A percentile compares a stretch with the other conserved stretches of the same genome.
Conservation (phyloP, 2,888 invertebrate genomes). For the Blastobasis lacticolella region DNA sequence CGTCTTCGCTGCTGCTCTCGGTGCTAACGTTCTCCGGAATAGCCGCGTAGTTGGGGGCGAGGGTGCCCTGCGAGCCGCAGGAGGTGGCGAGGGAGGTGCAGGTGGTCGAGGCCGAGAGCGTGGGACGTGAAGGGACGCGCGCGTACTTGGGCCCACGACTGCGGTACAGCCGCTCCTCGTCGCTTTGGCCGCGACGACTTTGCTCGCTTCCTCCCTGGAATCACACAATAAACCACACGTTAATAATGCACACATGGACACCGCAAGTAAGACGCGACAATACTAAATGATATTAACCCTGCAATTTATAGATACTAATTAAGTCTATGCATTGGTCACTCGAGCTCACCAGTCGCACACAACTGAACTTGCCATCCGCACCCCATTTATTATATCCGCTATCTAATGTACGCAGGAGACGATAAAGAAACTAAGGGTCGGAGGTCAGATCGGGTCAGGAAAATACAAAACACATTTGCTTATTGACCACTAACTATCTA, state of each 20-base stretch:
- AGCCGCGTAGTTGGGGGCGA: constrained; percentile 57
- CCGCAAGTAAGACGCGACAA: too few relatives aligned
- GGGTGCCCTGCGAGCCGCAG: constrained; percentile 62
- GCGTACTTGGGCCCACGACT: constrained; percentile 63
- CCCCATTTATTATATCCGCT: constrained; percentile 66
- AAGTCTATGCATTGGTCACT: constrained; percentile 30
- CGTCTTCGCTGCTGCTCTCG: constrained; percentile 68
- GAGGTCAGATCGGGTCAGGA: constrained; percentile 56
- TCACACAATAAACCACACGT: constrained; percentile 2
- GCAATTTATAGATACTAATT: constrained; percentile 21
- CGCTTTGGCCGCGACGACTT: constrained; percentile 53
- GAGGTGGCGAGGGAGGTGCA: constrained; percentile 75
- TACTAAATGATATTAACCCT: constrained; percentile 4
- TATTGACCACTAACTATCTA: constrained; percentile 52
- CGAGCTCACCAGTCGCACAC: constrained; percentile 38
- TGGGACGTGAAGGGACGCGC: constrained; percentile 63
- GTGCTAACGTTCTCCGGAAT: constrained; percentile 59
- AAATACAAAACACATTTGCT: constrained; percentile 37
- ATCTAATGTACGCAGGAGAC: constrained; percentile 61
- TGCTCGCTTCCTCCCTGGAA: constrained; percentile 64
- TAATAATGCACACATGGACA: too few relatives aligned
- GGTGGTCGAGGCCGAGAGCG: constrained; percentile 75
- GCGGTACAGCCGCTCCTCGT: constrained; percentile 61
- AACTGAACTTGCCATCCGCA: constrained; percentile 53
- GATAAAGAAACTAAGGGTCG: constrained; percentile 38